A percentile compares a stretch with the other conserved stretches of the same genome.
Conservation (phyloP, 2,113 vertebrate genomes). For the Eolophus roseicapilla region DNA sequence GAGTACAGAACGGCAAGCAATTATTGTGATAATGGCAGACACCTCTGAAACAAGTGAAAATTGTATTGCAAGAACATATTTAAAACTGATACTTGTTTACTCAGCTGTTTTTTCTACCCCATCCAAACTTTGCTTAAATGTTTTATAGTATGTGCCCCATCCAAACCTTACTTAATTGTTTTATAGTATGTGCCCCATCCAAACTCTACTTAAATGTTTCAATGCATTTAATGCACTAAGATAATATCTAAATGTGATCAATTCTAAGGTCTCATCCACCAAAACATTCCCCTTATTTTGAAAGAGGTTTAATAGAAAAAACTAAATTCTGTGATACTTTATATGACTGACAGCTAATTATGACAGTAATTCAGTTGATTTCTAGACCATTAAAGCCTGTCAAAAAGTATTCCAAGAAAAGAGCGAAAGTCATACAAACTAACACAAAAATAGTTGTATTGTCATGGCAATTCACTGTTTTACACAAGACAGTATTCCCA, state of each 20-base stretch:
- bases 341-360: not conserved
- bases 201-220: not conserved
- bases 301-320: not conserved
- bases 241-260: not conserved
- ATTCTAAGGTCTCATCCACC: not conserved
- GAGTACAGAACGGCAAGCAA: not conserved
- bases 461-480: not conserved
- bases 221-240: not conserved
- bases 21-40: not conserved
- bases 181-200: not conserved
- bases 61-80: not conserved
- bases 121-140: not conserved
- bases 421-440: not conserved
- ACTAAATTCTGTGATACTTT: not conserved
- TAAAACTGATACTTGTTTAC: not conserved
- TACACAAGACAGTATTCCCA: not conserved
- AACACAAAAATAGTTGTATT: not conserved
- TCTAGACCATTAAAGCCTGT: not conserved
- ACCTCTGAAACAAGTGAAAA: not conserved
- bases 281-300: not conserved
- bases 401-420: not conserved
- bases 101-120: not conserved
- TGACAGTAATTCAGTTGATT: not conserved
- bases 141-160: not conserved
- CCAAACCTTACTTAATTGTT: not conserved